Evolutionary conservation across 2,113 vertebrate species (phyloP).

Genomic region (Myotis brandtii): DNA sequence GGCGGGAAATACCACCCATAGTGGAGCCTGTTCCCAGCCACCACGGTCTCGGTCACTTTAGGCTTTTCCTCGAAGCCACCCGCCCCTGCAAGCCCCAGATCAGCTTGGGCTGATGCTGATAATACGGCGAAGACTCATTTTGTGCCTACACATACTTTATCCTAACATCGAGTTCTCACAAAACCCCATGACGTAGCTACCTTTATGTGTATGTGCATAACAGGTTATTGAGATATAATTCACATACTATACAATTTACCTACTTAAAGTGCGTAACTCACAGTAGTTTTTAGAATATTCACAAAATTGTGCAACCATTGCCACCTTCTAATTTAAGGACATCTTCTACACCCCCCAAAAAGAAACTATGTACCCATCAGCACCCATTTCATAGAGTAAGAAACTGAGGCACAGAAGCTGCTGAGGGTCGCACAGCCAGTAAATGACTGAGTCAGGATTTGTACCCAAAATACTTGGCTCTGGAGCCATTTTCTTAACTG

Average conservation of each 20-base stretch:
- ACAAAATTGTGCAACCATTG: fast-evolving
- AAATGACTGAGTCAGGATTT: neutral
- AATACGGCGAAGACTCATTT: fast-evolving
- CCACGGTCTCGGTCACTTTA: neutral
- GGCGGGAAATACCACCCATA: conserved; percentile 72
- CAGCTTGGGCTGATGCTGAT: neutral
- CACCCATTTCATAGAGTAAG: neutral
- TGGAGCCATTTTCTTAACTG: neutral
- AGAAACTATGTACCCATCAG: neutral
- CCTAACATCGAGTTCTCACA: neutral
- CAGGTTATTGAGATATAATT: neutral
- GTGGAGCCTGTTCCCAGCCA: conserved; percentile 54
- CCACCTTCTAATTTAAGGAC: neutral
- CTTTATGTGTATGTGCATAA: neutral
- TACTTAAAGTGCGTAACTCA: fast-evolving
- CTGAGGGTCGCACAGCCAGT: neutral
- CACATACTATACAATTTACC: fast-evolving
- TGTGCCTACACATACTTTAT: fast-evolving
- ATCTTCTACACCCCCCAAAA: neutral
- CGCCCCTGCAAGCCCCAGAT: fast-evolving
- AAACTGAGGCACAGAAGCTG: neutral
- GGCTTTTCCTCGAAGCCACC: neutral
- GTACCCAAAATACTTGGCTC: neutral
- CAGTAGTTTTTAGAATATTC: neutral
- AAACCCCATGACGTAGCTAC: neutral